phyloP scores from a whole-genome alignment of 2,888 invertebrate species.

The Nezara viridula region DNA sequence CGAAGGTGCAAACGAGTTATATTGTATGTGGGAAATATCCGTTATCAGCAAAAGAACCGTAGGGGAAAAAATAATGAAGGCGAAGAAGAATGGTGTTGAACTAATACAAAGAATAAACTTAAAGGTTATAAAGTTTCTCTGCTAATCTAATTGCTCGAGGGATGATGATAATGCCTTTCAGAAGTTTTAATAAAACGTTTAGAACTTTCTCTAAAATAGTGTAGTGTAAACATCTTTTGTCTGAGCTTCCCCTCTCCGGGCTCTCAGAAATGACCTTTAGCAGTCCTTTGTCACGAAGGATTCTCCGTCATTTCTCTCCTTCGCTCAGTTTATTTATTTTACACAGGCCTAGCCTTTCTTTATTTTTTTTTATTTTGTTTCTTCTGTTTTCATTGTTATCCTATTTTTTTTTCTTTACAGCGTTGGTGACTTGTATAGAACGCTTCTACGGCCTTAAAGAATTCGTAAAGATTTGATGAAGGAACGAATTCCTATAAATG shows the following conservation, averaged over 20 bases:
- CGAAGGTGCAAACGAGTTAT: no score
- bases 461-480: no score
- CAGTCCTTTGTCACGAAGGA: not conserved
- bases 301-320: not conserved
- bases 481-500: no score
- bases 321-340: not conserved
- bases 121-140: not conserved
- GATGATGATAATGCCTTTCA: not conserved
- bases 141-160: not conserved
- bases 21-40: no score
- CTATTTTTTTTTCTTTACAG: not conserved
- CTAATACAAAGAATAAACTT: not conserved
- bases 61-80: not conserved
- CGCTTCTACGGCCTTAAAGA: no score
- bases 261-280: not conserved
- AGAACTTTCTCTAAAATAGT: constrained; percentile 15
- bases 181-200: constrained; percentile 15
- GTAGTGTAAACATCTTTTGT: constrained; percentile 16
- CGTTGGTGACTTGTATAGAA: no score
- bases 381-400: not conserved
- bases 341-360: not conserved
- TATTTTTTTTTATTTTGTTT: not conserved
- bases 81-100: not conserved
- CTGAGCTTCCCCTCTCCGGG: not conserved
- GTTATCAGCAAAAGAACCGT: no score